Percentiles rank a stretch among this genome's conserved stretches.
Conservation (phyloP, 2,888 invertebrate species). For the Siphlonurus alternatus region DNA sequence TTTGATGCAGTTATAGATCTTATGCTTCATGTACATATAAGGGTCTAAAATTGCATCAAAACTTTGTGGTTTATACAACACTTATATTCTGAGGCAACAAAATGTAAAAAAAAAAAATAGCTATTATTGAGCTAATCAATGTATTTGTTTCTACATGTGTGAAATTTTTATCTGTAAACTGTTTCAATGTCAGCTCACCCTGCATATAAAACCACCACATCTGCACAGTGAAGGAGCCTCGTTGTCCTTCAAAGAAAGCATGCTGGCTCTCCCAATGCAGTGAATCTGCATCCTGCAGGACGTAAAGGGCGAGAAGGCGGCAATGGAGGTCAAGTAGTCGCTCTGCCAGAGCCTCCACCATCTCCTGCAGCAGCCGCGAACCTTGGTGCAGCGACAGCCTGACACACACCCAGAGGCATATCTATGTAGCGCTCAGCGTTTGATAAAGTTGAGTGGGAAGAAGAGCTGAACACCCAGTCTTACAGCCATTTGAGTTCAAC, state of each 20-base stretch:
- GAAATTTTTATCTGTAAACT: too few relatives aligned
- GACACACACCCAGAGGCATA: neutral
- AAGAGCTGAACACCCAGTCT: neutral
- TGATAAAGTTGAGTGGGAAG: neutral
- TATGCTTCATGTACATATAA: too few relatives aligned
- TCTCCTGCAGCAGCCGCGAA: constrained; percentile 60
- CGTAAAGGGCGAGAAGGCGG: constrained; percentile 57
- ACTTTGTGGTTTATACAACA: too few relatives aligned
- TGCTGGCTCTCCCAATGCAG: constrained; percentile 51
- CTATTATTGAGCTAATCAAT: too few relatives aligned
- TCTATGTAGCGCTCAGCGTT: neutral
- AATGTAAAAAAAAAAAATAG: too few relatives aligned
- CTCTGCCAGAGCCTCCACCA: constrained; percentile 72
- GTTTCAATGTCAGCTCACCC: too few relatives aligned
- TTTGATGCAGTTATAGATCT: too few relatives aligned
- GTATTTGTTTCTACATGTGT: too few relatives aligned
- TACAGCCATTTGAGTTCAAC: neutral
- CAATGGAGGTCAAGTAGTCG: constrained; percentile 64
- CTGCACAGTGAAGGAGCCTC: constrained; percentile 65
- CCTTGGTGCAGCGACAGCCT: constrained; percentile 28
- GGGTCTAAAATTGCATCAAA: too few relatives aligned
- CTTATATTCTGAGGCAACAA: too few relatives aligned
- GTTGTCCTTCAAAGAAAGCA: constrained; percentile 50
- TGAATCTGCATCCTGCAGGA: constrained; percentile 66
- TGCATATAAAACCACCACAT: constrained; percentile 84